Percentiles rank a stretch among this genome's conserved stretches.
Evolutionary conservation across 2,797 vertebrate species (phyloP).

Genomic region (Mus spretus): DNA sequence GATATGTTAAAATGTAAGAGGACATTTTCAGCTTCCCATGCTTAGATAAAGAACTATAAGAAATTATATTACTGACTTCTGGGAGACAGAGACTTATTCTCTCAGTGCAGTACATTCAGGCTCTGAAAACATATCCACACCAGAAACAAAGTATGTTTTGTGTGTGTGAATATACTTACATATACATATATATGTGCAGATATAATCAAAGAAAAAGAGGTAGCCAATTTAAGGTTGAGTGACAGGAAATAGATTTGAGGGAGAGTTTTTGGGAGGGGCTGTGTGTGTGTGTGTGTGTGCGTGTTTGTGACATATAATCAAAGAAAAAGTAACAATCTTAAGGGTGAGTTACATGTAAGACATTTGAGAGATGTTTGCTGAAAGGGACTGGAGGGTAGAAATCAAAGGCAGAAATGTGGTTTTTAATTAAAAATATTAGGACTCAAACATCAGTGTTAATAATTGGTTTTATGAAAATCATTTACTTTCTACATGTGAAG

Average conservation of each 20-base stretch:
- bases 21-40: no score
- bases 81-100: background rate
- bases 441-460: background rate
- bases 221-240: background rate
- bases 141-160: background rate
- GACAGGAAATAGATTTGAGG: background rate
- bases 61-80: background rate
- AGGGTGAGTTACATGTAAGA: background rate
- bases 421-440: background rate
- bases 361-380: background rate
- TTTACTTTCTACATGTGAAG: background rate
- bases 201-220: background rate
- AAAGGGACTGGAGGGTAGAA: background rate
- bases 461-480: background rate
- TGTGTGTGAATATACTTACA: background rate
- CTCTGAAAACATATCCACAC: background rate
- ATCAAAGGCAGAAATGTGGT: background rate
- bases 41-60: background rate
- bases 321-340: background rate
- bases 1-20: background rate
- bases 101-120: background rate
- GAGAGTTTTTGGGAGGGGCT: fast-evolving
- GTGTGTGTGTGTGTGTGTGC: background rate
- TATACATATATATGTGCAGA: background rate
- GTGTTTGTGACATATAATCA: background rate